Evolutionary conservation across 2,113 vertebrate species (phyloP).

Genomic region (Chascanopsetta lugubris): DNA sequence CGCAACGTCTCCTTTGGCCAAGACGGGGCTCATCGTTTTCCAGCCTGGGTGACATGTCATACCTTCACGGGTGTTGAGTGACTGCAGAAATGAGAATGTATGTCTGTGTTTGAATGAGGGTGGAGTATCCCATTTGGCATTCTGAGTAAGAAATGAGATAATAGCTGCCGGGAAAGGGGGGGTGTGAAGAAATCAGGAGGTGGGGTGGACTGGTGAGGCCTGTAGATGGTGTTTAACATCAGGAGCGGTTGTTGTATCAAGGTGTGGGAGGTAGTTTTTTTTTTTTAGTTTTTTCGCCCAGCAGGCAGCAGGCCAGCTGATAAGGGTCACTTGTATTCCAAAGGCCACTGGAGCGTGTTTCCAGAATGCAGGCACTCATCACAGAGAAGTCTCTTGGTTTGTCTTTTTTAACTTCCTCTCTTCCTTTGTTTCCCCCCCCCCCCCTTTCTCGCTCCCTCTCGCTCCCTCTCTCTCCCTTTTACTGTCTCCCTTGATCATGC

Average conservation of each 20-base stretch:
- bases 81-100: slow-evolving; percentile 39
- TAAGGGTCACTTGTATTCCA: slow-evolving; percentile 55
- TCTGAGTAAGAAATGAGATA: slow-evolving; percentile 53
- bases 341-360: slow-evolving; percentile 32
- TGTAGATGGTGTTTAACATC: slow-evolving; percentile 37
- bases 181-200: slow-evolving; percentile 15
- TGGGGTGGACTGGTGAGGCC: slow-evolving; percentile 1
- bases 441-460: slow-evolving; percentile 28
- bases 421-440: slow-evolving; percentile 40
- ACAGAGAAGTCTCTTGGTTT: slow-evolving; percentile 35
- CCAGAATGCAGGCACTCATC: slow-evolving; percentile 50
- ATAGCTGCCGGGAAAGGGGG: slow-evolving; percentile 40
- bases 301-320: slow-evolving; percentile 56
- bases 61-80: slow-evolving; percentile 56
- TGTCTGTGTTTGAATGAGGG: slow-evolving; percentile 59
- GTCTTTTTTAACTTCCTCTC: slow-evolving; percentile 37
- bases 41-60: slow-evolving; percentile 46
- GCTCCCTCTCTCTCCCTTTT: slow-evolving; percentile 34
- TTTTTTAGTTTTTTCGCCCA: slow-evolving; percentile 43
- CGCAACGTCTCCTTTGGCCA: slow-evolving; percentile 29
- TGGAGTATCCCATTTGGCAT: slow-evolving; percentile 48
- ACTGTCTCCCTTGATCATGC: slow-evolving; percentile 76
- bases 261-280: slow-evolving; percentile 57
- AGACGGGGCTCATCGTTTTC: slow-evolving; percentile 45
- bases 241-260: slow-evolving; percentile 61